These are phyloP conservation scores for Imbricaverruca yamaguchii DNA, from an alignment of 2,888 invertebrate genomes.

Conservation along the genomic window DNA sequence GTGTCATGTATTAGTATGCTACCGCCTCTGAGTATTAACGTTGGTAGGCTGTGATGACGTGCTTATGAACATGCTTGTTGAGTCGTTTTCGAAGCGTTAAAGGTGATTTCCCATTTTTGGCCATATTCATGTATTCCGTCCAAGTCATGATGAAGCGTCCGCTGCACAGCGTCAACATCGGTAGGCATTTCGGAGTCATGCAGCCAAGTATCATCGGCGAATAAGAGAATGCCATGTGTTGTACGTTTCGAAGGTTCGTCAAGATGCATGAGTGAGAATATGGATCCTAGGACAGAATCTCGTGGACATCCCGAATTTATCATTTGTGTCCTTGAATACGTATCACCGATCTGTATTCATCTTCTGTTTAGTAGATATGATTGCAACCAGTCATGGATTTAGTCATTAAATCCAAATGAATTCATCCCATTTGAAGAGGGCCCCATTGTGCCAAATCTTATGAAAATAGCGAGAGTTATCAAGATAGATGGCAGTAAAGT, in stretches of 20 bases:
- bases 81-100: background rate
- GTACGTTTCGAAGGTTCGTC: background rate
- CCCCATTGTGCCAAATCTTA: background rate
- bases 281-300: background rate
- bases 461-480: background rate
- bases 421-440: background rate
- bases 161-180: background rate
- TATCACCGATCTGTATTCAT: background rate
- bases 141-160: background rate
- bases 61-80: background rate
- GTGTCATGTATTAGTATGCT: background rate
- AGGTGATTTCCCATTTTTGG: background rate
- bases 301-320: background rate
- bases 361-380: background rate
- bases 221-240: background rate
- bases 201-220: background rate
- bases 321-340: background rate
- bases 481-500: background rate
- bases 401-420: background rate
- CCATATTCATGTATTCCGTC: background rate
- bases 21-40: background rate
- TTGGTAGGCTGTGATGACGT: background rate
- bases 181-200: background rate
- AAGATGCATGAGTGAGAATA: background rate
- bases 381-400: background rate